Evolutionary conservation across 2,888 invertebrate genomes (phyloP).

Genomic region (Agriopis leucophaearia): DNA sequence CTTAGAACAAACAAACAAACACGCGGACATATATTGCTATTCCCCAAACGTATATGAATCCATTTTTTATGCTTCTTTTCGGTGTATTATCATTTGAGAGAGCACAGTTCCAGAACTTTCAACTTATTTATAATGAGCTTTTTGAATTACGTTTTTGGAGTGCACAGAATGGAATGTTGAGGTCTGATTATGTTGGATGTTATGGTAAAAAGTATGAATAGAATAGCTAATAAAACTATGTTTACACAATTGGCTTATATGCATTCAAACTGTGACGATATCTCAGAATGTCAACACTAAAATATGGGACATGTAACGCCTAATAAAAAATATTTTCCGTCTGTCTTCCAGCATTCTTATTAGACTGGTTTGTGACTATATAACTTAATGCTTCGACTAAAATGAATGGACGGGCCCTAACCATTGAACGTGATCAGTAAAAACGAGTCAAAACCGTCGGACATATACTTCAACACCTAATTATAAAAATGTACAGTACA

Average conservation of each 20-base stretch:
- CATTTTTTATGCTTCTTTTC: slow-evolving; percentile 54
- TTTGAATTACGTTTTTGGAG: slow-evolving; percentile 23
- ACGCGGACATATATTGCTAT: slow-evolving; percentile 52
- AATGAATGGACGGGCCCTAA: no score
- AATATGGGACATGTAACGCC: slow-evolving; percentile 35
- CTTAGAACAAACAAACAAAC: slow-evolving; percentile 72
- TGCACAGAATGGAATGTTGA: slow-evolving; percentile 28
- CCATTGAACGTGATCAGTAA: no score
- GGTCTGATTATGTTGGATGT: slow-evolving; percentile 48
- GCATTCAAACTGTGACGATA: slow-evolving; percentile 41
- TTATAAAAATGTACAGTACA: no score
- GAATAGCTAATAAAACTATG: slow-evolving; percentile 66
- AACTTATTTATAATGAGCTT: slow-evolving; percentile 42
- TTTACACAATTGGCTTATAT: slow-evolving; percentile 62
- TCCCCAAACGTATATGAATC: slow-evolving; percentile 55
- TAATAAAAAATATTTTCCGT: slow-evolving; percentile 27
- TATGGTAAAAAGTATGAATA: slow-evolving; percentile 50
- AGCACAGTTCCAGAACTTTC: slow-evolving; percentile 22
- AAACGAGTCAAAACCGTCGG: no score
- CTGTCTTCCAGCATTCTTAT: neutral
- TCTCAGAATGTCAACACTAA: slow-evolving; percentile 40
- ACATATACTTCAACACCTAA: no score
- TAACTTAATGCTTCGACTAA: no score
- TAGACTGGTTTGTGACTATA: neutral
- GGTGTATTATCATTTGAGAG: slow-evolving; percentile 46